Percentiles rank a stretch among this genome's conserved stretches.
Evolutionary conservation across 2,113 vertebrate species (phyloP).

Genomic region (Promerops cafer): DNA sequence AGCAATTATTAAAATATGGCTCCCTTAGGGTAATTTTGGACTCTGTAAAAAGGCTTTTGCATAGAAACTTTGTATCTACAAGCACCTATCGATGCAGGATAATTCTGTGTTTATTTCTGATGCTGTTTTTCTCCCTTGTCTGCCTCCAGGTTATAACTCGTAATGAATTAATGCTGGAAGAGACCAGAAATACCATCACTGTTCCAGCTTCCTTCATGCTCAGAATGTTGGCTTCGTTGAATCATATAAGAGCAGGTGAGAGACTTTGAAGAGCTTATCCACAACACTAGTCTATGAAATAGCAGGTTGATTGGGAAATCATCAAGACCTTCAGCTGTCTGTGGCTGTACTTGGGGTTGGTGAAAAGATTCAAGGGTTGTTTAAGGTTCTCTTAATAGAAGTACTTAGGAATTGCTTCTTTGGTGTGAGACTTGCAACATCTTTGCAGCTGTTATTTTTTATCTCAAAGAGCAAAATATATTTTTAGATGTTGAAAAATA

Average conservation of each 20-base stretch:
- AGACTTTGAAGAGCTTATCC: not conserved
- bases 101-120: not conserved
- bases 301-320: not conserved
- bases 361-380: not conserved
- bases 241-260: constrained; percentile 95
- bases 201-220: constrained; percentile 99
- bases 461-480: not conserved
- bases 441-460: not conserved
- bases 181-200: constrained; percentile 97
- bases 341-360: not conserved
- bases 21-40: not conserved
- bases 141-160: constrained; percentile 88
- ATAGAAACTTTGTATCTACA: not conserved
- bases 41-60: not conserved
- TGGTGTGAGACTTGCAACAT: not conserved
- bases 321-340: not conserved
- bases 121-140: not conserved
- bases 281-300: not conserved
- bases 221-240: constrained; percentile 93
- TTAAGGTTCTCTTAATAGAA: not conserved
- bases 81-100: not conserved
- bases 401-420: not conserved
- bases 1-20: not conserved
- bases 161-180: constrained; percentile 96
- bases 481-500: not conserved